These are phyloP conservation scores for Scelioninae gen. 1 DNA, from an alignment of 2,888 invertebrate genomes.

Conservation along the genomic window DNA sequence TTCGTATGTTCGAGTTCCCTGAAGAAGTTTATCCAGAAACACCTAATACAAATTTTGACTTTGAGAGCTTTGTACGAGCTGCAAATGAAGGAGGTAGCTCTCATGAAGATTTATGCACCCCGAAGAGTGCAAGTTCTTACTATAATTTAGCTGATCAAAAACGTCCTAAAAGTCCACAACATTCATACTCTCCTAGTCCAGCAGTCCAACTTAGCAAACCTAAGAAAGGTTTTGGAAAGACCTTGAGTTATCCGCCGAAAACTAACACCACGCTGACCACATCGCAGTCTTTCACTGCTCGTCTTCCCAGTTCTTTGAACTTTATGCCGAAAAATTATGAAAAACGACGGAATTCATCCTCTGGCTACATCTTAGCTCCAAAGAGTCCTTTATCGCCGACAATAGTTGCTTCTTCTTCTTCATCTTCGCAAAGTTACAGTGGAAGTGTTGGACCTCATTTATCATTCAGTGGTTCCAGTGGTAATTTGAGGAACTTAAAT, in stretches of 20 bases:
- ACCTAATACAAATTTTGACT: slow-evolving; percentile 78
- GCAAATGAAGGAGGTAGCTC: slow-evolving; percentile 59
- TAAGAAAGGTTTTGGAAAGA: slow-evolving; percentile 77
- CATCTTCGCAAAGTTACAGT: slow-evolving; percentile 26
- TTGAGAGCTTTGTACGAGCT: slow-evolving; percentile 74
- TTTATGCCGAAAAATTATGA: slow-evolving; percentile 75
- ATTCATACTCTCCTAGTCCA: slow-evolving; percentile 70
- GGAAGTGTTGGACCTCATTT: slow-evolving; percentile 12
- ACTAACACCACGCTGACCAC: slow-evolving; percentile 72
- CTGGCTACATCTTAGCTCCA: slow-evolving; percentile 73
- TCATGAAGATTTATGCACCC: slow-evolving; percentile 43
- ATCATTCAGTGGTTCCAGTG: slow-evolving; percentile 30
- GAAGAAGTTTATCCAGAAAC: slow-evolving; percentile 77
- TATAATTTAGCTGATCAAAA: slow-evolving; percentile 70
- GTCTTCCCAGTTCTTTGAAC: slow-evolving; percentile 73
- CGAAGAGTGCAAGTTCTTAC: slow-evolving; percentile 72
- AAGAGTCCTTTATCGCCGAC: slow-evolving; percentile 78
- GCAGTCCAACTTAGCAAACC: slow-evolving; percentile 78
- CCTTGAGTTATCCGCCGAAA: slow-evolving; percentile 78
- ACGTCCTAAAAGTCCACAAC: slow-evolving; percentile 71
- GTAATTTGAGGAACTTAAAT: slow-evolving; percentile 43
- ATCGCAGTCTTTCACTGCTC: slow-evolving; percentile 55
- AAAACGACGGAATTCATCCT: slow-evolving; percentile 76
- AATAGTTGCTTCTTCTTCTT: slow-evolving; percentile 71
- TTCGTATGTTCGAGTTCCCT: slow-evolving; percentile 80